phyloP scores from a whole-genome alignment of 2,797 vertebrate genomes.

The Nannoperca australis region DNA sequence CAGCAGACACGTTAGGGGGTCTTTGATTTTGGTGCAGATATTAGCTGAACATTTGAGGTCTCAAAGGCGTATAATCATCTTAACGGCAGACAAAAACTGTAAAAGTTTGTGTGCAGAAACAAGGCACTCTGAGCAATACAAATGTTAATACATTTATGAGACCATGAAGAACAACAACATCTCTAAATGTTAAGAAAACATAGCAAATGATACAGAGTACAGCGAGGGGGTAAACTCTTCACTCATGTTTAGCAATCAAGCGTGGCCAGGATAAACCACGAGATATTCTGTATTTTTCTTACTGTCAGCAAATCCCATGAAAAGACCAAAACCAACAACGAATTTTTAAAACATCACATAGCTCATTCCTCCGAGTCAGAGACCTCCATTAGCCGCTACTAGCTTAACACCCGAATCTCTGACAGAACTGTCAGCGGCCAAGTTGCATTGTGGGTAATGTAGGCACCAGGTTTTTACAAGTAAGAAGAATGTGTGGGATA shows the following conservation, averaged over 20 bases:
- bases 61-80: background rate
- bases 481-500: background rate
- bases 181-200: background rate
- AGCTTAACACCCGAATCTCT: background rate
- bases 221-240: background rate
- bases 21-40: background rate
- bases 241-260: background rate
- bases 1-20: background rate
- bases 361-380: background rate
- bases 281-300: background rate
- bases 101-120: background rate
- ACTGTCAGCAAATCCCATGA: background rate
- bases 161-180: background rate
- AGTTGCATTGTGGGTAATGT: background rate
- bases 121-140: slow-evolving; percentile 7
- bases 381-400: background rate
- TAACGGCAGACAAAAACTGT: background rate
- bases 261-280: background rate
- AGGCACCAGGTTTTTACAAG: background rate
- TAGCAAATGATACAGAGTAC: background rate
- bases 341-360: background rate
- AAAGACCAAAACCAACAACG: background rate
- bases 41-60: slow-evolving; percentile 9
- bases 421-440: background rate
- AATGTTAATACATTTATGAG: slow-evolving; percentile 15